Evolutionary conservation across 2,113 vertebrate genomes (phyloP).

Genomic region (Eulemur macaco): DNA sequence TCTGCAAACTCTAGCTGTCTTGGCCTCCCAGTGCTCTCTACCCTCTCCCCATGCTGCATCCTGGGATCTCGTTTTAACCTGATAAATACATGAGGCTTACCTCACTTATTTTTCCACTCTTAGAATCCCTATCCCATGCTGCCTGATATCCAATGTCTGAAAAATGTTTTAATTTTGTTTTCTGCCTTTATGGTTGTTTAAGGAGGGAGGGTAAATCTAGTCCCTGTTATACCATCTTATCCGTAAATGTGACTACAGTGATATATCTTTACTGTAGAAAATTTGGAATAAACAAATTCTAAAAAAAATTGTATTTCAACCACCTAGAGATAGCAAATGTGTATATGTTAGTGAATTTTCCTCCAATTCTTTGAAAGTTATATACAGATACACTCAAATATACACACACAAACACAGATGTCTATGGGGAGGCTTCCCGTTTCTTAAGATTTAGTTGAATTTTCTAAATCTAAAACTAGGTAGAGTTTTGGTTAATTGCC

Average conservation of each 20-base stretch:
- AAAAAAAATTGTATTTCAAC: background rate
- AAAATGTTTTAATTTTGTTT: background rate
- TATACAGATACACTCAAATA: background rate
- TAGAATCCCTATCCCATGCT: background rate
- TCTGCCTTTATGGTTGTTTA: background rate
- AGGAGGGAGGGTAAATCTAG: background rate
- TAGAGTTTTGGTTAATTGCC: background rate
- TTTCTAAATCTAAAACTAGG: background rate
- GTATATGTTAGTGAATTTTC: background rate
- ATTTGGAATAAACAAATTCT: background rate
- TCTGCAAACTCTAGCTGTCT: background rate
- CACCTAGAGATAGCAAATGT: background rate
- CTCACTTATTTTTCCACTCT: background rate
- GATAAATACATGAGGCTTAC: background rate
- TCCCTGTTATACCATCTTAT: background rate
- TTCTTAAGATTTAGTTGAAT: background rate
- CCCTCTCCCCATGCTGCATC: accelerated
- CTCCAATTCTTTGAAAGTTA: background rate
- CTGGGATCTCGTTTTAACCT: background rate
- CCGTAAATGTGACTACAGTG: background rate
- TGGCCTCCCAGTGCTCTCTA: too few relatives aligned
- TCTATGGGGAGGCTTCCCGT: background rate
- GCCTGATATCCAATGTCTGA: background rate
- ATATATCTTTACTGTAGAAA: background rate
- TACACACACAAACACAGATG: background rate